These are phyloP conservation scores for Drosophila dives DNA, from an alignment of 2,888 invertebrate species.

Conservation along the genomic window DNA sequence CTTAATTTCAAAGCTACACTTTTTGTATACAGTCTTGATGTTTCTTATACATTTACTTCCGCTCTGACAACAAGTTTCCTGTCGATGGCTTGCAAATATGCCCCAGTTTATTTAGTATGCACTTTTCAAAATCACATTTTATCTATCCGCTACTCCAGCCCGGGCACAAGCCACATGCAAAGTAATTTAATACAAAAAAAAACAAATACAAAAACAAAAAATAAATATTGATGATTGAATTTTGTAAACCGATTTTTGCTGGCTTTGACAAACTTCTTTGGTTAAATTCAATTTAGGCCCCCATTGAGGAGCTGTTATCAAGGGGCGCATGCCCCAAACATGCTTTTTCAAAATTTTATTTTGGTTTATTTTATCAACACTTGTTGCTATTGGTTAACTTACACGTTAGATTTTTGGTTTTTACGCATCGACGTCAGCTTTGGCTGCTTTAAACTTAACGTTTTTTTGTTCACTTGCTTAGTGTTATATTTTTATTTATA, in stretches of 20 bases:
- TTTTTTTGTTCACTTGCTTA: constrained; percentile 4
- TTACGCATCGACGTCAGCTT: constrained; percentile 6
- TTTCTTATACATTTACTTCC: neutral
- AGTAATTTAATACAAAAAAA: neutral
- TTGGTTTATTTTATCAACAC: constrained; percentile 22
- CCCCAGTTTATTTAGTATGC: neutral
- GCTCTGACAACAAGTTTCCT: constrained; percentile 6
- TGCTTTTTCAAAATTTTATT: constrained; percentile 6
- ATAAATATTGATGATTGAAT: constrained; percentile 50
- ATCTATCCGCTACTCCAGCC: too few relatives aligned
- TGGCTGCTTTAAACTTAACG: constrained; percentile 3
- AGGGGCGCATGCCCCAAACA: constrained; percentile 35
- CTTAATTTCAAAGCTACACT: neutral
- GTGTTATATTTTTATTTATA: neutral
- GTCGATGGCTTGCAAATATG: constrained; percentile 3
- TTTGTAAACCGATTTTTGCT: constrained; percentile 38
- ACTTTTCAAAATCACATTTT: constrained; percentile 8
- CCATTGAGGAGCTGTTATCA: constrained; percentile 5
- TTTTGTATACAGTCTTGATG: neutral
- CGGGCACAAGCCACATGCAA: neutral
- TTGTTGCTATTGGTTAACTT: constrained; percentile 40
- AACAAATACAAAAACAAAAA: neutral
- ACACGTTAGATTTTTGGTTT: constrained; percentile 17
- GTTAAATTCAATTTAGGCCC: constrained; percentile 52
- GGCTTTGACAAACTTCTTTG: constrained; percentile 35